phyloP scores from a whole-genome alignment of 2,888 invertebrate genomes.

The Drosophila kanekoi region DNA sequence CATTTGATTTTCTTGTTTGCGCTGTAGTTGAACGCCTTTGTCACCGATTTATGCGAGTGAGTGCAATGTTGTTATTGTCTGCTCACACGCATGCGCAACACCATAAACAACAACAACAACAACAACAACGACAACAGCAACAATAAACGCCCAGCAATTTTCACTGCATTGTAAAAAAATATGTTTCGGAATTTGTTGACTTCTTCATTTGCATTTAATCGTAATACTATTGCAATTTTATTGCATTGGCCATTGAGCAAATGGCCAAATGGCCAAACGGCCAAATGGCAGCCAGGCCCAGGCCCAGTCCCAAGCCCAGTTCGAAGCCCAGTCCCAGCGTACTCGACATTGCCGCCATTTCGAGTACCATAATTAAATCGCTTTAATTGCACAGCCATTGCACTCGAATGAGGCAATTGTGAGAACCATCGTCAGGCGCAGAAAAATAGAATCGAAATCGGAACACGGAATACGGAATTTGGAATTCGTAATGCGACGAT shows the following conservation, averaged over 20 bases:
- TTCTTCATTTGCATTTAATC: conserved; percentile 69
- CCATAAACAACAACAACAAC: conserved; percentile 1
- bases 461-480: conserved; percentile 22
- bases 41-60: conserved; percentile 36
- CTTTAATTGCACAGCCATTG: conserved; percentile 59
- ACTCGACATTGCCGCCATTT: conserved; percentile 24
- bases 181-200: conserved; percentile 33
- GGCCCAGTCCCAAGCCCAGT: background rate
- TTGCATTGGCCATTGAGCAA: conserved; percentile 27
- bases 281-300: conserved; percentile 28
- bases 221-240: conserved; percentile 20
- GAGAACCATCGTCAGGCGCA: conserved; percentile 53
- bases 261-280: conserved; percentile 29
- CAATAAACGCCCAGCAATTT: conserved; percentile 34
- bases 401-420: conserved; percentile 63
- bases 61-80: conserved; percentile 45
- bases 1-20: conserved; percentile 17
- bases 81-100: conserved; percentile 67
- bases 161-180: conserved; percentile 7
- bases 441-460: conserved; percentile 19
- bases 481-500: conserved; percentile 31
- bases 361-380: conserved; percentile 67
- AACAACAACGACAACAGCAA: conserved; percentile 6
- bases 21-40: conserved; percentile 38
- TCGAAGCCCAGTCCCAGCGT: background rate